Evolutionary conservation across 1,140 invertebrate species (phyloP), one percentile per base, ranked within the genome.

Genomic region (Acromyrmex heyeri): DNA sequence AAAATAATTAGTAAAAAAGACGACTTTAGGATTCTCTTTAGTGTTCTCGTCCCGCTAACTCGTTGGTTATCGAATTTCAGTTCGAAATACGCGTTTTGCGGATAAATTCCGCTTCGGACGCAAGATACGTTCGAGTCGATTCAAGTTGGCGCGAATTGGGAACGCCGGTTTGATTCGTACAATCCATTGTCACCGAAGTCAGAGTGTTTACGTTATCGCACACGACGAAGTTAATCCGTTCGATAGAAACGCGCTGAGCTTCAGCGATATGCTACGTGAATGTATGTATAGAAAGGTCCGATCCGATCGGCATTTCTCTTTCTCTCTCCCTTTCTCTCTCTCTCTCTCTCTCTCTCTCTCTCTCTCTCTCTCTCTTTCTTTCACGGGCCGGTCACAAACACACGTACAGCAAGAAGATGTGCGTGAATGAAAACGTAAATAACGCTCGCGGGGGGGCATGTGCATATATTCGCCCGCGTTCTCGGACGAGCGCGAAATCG

Each of bases 371-470:
- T 70, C 34, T 70, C 67, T 70, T 6, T 69, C 38, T 53, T 0
- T 44, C 34, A 38, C 18, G 24, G 24, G 24, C 21, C 53, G 18
- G 67, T 78, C 76, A 34, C 44, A 27, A 44, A 67, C 64, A 67
- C 64, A 44, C 27, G 2, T 44, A 48, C 12, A 34, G n/a, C 55
- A 3, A 8, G 18, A 55, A 48, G 65, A 82, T 48, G 67, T 59
- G 79, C 79, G 67, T 82, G 79, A 82, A 81, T 81, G 78, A 82
- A 82, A 82, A 82, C 79, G 64, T 82, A 82, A 82, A 82, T 82
- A 82, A 69, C 34, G 30, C 16, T 67, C n/a, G 34, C 21, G 24
- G 50, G 30, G 27, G 30, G 21, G 3, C 24, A 21, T 44, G 34
- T 27, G 44, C 59, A 81, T 18, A 62, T 34, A 62, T 75, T 73